Conservation (phyloP, 1,140 invertebrate species). For the Pseudomyrmex sp. region DNA sequence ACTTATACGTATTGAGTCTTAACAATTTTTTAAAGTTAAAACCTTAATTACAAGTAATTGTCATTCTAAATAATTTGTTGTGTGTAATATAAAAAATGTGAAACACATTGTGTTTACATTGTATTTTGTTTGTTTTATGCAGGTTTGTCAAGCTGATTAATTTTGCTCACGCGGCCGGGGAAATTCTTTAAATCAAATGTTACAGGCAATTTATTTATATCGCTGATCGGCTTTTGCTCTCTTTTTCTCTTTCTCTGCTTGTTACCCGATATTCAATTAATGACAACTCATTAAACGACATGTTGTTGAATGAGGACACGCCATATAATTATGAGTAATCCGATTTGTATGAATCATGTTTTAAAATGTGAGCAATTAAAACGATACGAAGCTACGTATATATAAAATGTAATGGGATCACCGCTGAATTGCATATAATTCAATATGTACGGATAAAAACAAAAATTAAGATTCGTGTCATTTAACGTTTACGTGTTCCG, state of each 20-base stretch:
- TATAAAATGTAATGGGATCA: background rate
- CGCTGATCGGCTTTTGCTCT: slow-evolving; percentile 2
- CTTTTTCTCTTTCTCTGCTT: slow-evolving; percentile 1
- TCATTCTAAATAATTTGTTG: slow-evolving; percentile 10
- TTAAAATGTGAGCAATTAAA: slow-evolving; percentile 51
- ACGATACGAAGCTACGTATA: background rate
- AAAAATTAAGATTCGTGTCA: background rate
- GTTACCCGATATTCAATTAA: slow-evolving; percentile 56
- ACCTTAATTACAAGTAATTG: slow-evolving; percentile 7
- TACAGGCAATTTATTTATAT: slow-evolving; percentile 47
- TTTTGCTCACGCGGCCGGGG: slow-evolving; percentile 5
- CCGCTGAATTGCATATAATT: slow-evolving; percentile 3
- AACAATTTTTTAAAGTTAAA: background rate
- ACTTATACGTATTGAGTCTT: background rate
- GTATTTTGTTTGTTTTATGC: slow-evolving; percentile 1
- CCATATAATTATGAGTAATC: slow-evolving; percentile 53
- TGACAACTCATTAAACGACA: slow-evolving; percentile 52
- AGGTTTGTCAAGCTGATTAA: background rate
- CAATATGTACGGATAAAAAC: slow-evolving; percentile 1
- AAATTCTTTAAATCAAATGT: slow-evolving; percentile 43
- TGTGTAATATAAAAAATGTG: background rate
- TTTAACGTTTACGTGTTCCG: background rate
- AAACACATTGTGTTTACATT: background rate
- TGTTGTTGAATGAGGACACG: slow-evolving; percentile 11
- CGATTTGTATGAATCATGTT: slow-evolving; percentile 36